Conservation (phyloP, 2,797 vertebrate genomes). For the Hemibagrus guttatus region DNA sequence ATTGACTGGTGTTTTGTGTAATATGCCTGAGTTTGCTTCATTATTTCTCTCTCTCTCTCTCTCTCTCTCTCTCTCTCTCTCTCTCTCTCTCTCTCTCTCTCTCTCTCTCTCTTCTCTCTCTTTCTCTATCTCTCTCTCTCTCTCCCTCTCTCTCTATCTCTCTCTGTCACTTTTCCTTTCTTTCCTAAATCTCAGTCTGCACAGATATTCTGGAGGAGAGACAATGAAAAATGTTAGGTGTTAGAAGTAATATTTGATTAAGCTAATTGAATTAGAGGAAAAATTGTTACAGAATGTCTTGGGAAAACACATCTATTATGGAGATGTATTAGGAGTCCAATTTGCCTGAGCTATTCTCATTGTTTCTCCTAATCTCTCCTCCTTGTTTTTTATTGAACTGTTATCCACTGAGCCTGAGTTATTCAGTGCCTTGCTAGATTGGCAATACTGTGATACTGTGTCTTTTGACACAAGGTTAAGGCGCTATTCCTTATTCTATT, state of each 20-base stretch:
- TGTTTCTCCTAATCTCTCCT: slow-evolving; percentile 50
- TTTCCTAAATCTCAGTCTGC: slow-evolving; percentile 49
- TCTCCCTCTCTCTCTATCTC: slow-evolving; percentile 10
- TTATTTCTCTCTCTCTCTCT: background rate
- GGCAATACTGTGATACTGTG: background rate
- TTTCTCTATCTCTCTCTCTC: background rate
- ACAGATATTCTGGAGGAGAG: slow-evolving; percentile 63
- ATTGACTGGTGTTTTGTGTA: slow-evolving; percentile 10
- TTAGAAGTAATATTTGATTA: slow-evolving; percentile 72
- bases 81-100: slow-evolving; percentile 15
- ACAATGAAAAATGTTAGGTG: slow-evolving; percentile 74
- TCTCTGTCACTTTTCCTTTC: slow-evolving; percentile 5
- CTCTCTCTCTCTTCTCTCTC: slow-evolving; percentile 18
- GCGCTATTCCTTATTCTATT: background rate
- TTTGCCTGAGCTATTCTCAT: slow-evolving; percentile 60
- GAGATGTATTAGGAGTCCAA: slow-evolving; percentile 66
- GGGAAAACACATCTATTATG: slow-evolving; percentile 72
- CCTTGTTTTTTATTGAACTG: slow-evolving; percentile 50
- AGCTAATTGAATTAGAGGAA: slow-evolving; percentile 68
- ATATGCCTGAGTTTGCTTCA: slow-evolving; percentile 23
- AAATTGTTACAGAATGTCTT: slow-evolving; percentile 69
- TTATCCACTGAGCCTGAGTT: slow-evolving; percentile 20
- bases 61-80: background rate
- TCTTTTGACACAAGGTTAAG: background rate
- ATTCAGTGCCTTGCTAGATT: slow-evolving; percentile 24